Conservation (phyloP, 2,888 invertebrate genomes). For the Itoplectis maculator region DNA sequence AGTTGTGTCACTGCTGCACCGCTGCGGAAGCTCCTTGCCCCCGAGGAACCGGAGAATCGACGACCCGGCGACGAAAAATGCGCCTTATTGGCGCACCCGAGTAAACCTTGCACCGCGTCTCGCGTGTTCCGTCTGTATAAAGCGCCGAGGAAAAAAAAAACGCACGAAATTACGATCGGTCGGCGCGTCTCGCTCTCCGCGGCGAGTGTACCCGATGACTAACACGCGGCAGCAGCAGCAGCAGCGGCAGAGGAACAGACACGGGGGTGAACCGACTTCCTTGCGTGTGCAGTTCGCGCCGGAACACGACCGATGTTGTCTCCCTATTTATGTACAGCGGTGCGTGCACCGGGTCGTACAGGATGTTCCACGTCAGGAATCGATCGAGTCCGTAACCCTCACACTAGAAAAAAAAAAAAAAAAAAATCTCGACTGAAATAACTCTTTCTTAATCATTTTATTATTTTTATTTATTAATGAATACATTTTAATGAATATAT, state of each 20-base stretch:
- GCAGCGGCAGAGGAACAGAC: constrained; percentile 29
- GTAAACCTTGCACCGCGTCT: constrained; percentile 18
- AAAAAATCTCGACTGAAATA: not conserved
- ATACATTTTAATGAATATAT: too few relatives aligned
- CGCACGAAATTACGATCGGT: constrained; percentile 41
- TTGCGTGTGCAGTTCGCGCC: constrained; percentile 52
- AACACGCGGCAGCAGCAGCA: constrained; percentile 33
- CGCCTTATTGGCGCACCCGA: not conserved
- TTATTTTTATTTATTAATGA: too few relatives aligned
- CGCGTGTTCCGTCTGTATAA: constrained; percentile 10
- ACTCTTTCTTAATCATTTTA: too few relatives aligned
- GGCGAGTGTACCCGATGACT: constrained; percentile 47
- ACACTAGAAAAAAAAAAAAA: not conserved
- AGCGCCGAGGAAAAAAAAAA: constrained; percentile 6
- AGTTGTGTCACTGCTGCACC: not conserved
- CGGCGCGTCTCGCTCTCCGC: constrained; percentile 40
- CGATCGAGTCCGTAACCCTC: not conserved
- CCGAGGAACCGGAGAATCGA: too few relatives aligned
- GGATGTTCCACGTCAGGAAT: constrained; percentile 1
- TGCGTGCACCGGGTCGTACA: constrained; percentile 14
- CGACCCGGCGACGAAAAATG: not conserved
- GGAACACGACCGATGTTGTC: constrained; percentile 50
- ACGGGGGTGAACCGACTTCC: constrained; percentile 61
- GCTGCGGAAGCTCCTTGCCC: not conserved
- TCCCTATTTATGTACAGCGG: constrained; percentile 56